These are phyloP conservation scores for Abrostola triplasia DNA, from an alignment of 2,888 invertebrate genomes.

Conservation along the genomic window DNA sequence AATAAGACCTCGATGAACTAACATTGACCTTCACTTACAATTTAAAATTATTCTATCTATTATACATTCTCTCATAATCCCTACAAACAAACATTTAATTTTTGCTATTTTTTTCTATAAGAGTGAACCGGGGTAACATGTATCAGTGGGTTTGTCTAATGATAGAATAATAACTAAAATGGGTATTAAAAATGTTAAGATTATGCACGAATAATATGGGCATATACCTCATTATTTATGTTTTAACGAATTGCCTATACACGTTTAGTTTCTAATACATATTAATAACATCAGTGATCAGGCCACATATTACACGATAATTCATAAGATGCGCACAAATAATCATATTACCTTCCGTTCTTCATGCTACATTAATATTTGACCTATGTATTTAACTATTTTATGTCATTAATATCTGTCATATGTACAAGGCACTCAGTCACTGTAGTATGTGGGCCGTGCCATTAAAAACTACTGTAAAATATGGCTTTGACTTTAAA, in stretches of 20 bases:
- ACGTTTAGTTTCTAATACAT: background rate
- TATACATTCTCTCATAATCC: conserved; percentile 23
- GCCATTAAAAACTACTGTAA: conserved; percentile 12
- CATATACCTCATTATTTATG: background rate
- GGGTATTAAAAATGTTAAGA: conserved; percentile 6
- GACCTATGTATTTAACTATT: conserved; percentile 1
- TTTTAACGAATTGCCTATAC: background rate
- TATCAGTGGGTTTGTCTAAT: conserved; percentile 56
- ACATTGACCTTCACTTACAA: conserved; percentile 32
- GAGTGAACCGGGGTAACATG: conserved; percentile 52
- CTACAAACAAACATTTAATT: conserved; percentile 15
- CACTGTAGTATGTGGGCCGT: conserved; percentile 3
- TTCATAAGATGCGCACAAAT: background rate
- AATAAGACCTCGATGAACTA: conserved; percentile 28
- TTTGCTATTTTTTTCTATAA: conserved; percentile 22
- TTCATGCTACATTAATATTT: background rate
- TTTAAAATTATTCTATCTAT: conserved; percentile 19
- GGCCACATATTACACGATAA: no score
- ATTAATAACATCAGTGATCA: no score
- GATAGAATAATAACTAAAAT: conserved; percentile 28
- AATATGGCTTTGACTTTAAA: conserved; percentile 13
- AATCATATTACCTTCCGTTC: background rate
- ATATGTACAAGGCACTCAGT: conserved; percentile 34
- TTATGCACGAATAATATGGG: background rate
- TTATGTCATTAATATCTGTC: conserved; percentile 25